Evolutionary conservation across 2,797 vertebrate species (phyloP), one percentile per base, ranked within the genome.

Genomic region (Danio albolineatus): DNA sequence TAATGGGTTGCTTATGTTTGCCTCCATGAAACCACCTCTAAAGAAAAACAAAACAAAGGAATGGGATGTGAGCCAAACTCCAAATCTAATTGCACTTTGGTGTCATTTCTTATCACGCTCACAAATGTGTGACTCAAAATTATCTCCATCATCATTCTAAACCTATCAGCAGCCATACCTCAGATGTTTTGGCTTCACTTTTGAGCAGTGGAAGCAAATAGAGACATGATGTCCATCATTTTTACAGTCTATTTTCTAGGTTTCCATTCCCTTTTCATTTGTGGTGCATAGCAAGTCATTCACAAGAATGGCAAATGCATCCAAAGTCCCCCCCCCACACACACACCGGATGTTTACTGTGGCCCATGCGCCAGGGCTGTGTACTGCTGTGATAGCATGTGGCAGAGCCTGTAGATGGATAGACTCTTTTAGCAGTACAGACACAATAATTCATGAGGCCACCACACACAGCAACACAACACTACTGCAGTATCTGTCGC

Each of bases 381-480:
- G 14, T 80, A 67, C 75, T 54, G 82, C 78, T 83, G 62, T 76
- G 82, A 78, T 83, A 85, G 82, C 85, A 82, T 85, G 83, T 85
- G 81, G 82, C 84, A 85, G 73, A 78, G 81, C 77, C 79, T 61
- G 78, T 79, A 89, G 89, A 90, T 89, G 82, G 85, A 91, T 89
- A 76, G 84, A 83, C 54, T 77, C 48, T 61, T 80, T 67, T 80
- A 90, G 84, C 78, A 71, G 84, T 87, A 83, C 81, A 89, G 87
- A 87, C 85, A 87, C 83, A 81, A 82, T 86, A 86, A 84, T 87
- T 85, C 85, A 87, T 86, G 82, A 85, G 77, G 77, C 82, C 72
- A 82, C 78, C 75, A 69, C 60, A 69, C 80, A 79, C 41, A 73
- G 49, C 78, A 65, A 73, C 41, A 73, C 71, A 76, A 77, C 75